These are phyloP conservation scores for Zaprionus davidi DNA, from an alignment of 1,140 invertebrate species.

Conservation along the genomic window DNA sequence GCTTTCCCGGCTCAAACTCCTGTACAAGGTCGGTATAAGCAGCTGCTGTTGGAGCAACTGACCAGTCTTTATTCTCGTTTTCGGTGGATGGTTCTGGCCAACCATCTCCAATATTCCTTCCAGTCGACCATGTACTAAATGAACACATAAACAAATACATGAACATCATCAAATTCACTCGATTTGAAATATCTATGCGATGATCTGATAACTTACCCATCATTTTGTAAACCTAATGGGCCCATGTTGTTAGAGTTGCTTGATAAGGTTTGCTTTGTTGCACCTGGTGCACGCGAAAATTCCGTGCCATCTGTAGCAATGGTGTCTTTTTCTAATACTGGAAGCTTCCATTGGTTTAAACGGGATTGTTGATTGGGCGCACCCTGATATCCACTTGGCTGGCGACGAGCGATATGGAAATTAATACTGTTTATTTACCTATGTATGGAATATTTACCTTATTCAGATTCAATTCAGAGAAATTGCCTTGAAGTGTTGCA, in stretches of 20 bases:
- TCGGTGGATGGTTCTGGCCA: constrained; percentile 91
- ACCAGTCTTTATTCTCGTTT: constrained; percentile 89
- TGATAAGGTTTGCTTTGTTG: constrained; percentile 89
- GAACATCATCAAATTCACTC: background rate
- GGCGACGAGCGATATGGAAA: no score
- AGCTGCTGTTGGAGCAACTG: constrained; percentile 86
- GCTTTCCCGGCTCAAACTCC: constrained; percentile 99
- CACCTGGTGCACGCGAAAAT: constrained; percentile 95
- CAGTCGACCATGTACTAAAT: constrained; percentile 88
- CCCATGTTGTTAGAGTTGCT: constrained; percentile 78
- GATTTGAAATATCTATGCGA: background rate
- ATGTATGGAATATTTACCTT: constrained; percentile 85
- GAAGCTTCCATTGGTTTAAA: constrained; percentile 96
- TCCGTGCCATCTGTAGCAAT: constrained; percentile 88
- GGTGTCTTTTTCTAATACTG: constrained; percentile 92
- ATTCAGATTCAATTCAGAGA: constrained; percentile 90
- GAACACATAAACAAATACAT: background rate
- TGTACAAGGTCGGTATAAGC: constrained; percentile 95
- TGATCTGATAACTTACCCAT: constrained; percentile 61
- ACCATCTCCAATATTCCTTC: constrained; percentile 88
- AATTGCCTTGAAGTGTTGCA: constrained; percentile 90
- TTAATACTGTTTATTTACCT: background rate
- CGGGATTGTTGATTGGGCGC: constrained; percentile 90
- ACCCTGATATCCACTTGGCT: constrained; percentile 82
- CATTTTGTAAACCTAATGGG: constrained; percentile 79